These are phyloP conservation scores for Phocoena phocoena DNA, from an alignment of 2,113 vertebrate species.

Conservation along the genomic window DNA sequence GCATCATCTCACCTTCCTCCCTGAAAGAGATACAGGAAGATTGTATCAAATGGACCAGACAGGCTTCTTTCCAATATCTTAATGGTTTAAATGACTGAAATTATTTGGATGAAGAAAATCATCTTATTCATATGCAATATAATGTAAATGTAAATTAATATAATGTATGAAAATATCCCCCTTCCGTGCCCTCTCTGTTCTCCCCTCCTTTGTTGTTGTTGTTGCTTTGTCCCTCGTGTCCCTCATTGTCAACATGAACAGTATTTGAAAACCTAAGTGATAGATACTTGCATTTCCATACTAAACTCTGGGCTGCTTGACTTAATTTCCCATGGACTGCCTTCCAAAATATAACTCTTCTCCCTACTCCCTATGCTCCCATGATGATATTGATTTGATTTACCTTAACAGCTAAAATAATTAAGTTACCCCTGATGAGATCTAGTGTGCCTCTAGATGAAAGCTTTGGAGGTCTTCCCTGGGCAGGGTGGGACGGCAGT, in stretches of 20 bases:
- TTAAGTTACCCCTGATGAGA: background rate
- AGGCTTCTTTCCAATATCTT: background rate
- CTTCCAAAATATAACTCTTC: constrained; percentile 27
- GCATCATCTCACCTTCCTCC: background rate
- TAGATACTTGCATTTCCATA: constrained; percentile 35
- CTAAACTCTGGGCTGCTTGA: background rate
- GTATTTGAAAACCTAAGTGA: background rate
- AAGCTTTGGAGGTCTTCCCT: background rate
- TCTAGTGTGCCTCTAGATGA: background rate
- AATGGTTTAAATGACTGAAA: background rate
- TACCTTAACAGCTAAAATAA: background rate
- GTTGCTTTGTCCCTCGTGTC: background rate
- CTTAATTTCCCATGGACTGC: constrained; percentile 16
- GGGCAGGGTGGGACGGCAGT: background rate
- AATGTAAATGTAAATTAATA: background rate
- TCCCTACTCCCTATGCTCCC: background rate
- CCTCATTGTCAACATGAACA: background rate
- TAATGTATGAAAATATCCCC: background rate
- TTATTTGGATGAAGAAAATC: background rate
- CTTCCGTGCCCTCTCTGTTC: background rate
- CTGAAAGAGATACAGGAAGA: background rate
- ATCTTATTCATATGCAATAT: background rate
- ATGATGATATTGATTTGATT: background rate
- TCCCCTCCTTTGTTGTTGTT: background rate
- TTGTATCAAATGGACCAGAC: background rate